A percentile compares a stretch with the other conserved stretches of the same genome.
Conservation (phyloP, 2,888 invertebrate genomes). For the Cryptocheilus praepositus region DNA sequence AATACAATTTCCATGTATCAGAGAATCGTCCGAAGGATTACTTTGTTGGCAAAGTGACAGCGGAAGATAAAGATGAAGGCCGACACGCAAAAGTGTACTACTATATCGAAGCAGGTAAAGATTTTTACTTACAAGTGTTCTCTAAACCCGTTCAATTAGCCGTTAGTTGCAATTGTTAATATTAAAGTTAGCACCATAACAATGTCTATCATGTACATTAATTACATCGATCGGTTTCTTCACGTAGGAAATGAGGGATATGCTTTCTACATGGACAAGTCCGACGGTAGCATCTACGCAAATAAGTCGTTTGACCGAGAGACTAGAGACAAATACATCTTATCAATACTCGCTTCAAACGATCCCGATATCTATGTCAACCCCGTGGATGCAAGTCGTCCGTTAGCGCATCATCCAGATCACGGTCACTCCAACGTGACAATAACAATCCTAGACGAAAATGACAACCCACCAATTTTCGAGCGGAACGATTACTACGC, state of each 20-base stretch:
- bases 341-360: slow-evolving; percentile 89
- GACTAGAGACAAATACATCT: slow-evolving; percentile 82
- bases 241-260: slow-evolving; percentile 83
- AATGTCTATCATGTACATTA: too few relatives aligned
- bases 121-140: slow-evolving; percentile 6
- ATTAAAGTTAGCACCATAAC: not conserved
- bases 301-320: slow-evolving; percentile 90
- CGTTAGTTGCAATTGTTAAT: not conserved
- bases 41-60: slow-evolving; percentile 81
- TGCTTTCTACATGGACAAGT: slow-evolving; percentile 86
- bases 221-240: not conserved
- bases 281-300: slow-evolving; percentile 87
- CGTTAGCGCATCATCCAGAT: slow-evolving; percentile 73
- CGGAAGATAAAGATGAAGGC: slow-evolving; percentile 86
- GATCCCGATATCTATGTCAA: slow-evolving; percentile 84
- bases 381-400: slow-evolving; percentile 67
- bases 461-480: slow-evolving; percentile 90
- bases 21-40: slow-evolving; percentile 80
- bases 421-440: slow-evolving; percentile 84
- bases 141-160: too few relatives aligned
- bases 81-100: slow-evolving; percentile 90
- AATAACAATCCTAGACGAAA: slow-evolving; percentile 86
- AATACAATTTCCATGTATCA: slow-evolving; percentile 82
- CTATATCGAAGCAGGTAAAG: slow-evolving; percentile 80
- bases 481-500: slow-evolving; percentile 81